Percentiles rank a stretch among this genome's conserved stretches.
Conservation (phyloP, 37 sponge, comb jelly and placozoan genomes). For the Agelas oroides region DNA sequence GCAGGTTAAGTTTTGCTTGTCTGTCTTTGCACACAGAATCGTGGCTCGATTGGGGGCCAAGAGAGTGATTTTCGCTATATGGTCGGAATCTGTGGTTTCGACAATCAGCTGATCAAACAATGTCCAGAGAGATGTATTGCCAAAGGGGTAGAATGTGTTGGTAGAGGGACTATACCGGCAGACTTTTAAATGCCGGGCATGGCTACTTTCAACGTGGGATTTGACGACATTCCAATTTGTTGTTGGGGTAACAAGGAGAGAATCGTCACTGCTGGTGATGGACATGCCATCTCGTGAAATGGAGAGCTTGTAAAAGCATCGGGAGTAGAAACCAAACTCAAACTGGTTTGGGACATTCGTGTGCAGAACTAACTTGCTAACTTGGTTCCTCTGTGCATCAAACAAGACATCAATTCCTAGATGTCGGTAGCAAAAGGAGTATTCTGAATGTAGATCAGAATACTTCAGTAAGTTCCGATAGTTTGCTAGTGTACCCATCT, state of each 20-base stretch:
- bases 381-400: neutral
- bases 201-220: neutral
- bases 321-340: slow-evolving; percentile 7
- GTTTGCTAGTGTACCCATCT: neutral
- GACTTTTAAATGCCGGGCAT: neutral
- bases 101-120: slow-evolving; percentile 28
- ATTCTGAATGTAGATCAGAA: neutral
- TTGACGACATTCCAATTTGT: slow-evolving; percentile 1
- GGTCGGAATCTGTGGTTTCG: neutral
- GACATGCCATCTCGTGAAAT: neutral
- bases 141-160: slow-evolving; percentile 8
- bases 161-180: neutral
- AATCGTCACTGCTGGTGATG: neutral
- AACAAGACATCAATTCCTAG: slow-evolving; percentile 8
- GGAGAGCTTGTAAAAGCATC: slow-evolving; percentile 17
- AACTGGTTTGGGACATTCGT: slow-evolving; percentile 23
- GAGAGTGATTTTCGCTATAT: slow-evolving; percentile 12
- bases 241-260: slow-evolving; percentile 6
- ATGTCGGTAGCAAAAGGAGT: slow-evolving; percentile 1
- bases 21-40: neutral
- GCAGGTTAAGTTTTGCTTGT: neutral
- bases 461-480: too few species aligned
- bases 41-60: neutral
- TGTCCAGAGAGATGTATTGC: neutral
- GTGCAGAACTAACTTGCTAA: slow-evolving; percentile 27